Base-by-base conservation (phyloP, 2,888 invertebrate genomes). In the Halictus quadricinctus region DNA sequence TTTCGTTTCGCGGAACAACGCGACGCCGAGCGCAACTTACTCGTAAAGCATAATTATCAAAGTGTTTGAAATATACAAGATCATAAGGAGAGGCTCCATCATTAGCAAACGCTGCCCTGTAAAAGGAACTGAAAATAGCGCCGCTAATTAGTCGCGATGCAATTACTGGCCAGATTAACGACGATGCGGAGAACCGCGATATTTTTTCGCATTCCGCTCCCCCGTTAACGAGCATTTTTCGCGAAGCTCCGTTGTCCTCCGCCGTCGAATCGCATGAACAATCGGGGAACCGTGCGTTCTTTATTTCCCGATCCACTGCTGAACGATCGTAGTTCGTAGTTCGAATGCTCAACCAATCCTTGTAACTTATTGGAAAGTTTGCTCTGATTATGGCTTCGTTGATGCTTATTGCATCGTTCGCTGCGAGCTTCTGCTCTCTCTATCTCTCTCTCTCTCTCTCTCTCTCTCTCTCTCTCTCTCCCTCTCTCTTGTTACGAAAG, bases 111-210 rank as follows among this genome's bases (percentile, higher is more conserved):
- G n/a, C 48, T 18, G 21, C 25, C n/a, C 12, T 10, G 15, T 29
- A 79, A 82, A 86, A 79, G 76, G 50, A 80, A 84, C 46, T 72
- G 75, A 75, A 86, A 89, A 89, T 88, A 80, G 50, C 69, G 80
- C 82, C 82, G 85, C 75, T 88, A 88, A 88, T 88, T 88, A 89
- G 86, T 81, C 76, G 81, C 88, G 79, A 81, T 75, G 85, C 75
- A 89, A 89, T 88, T 89, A 88, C 79, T 29, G 43, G 70, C 58
- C 41, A 78, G 79, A 88, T 88, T 87, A 87, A 83, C 81, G 69
- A 50, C 60, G 72, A 72, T 64, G 60, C 70, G 50, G 75, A 25
- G 10, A 58, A 58, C 75, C 80, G 76, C 80, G 84, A 84, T 81
- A 84, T 72, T 80, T 86, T 81, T 46, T 60, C 36, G 25, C 64